Evolutionary conservation across 2,888 invertebrate genomes (phyloP), one percentile per base, ranked within the genome.

Genomic region (Heliconius cydno): DNA sequence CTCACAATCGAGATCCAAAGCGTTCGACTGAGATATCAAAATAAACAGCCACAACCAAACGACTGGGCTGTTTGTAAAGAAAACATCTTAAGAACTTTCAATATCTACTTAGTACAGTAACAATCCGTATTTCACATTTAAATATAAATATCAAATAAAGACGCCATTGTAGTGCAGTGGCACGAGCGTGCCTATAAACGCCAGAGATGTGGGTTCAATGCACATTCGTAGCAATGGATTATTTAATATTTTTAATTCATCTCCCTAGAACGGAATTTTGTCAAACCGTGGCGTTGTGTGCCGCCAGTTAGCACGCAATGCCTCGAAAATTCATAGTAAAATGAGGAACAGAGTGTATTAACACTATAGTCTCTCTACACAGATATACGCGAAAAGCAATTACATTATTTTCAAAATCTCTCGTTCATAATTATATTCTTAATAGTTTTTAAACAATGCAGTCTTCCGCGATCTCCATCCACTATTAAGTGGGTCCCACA

Each of bases 401-500:
- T 34, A n/a, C 34, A 73, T 73, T 78, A 41, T 75, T 10, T 46
- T 30, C 41, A 79, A 52, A 74, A 63, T 22, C 74, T 60, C 72
- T 41, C 68, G 73, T 25, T 74, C 72, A 67, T 46, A 30, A 3
- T 2, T 3, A 4, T 46, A 46, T 19, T 75, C 76, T 72, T 80
- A 82, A 79, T 76, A 52, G 79, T 41, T 63, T 80, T 71, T 76
- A 73, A 78, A 81, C 81, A 81, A 81, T 77, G 72, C 78, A 66
- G 76, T 19, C 79, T 82, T 75, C 78, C 80, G 75, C 65, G 80
- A 34, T 7, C 34, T 0, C 78, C 82, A 60, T 0, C 78, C 82
- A 60, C 19, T 66, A 80, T 72, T 80, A 82, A 78, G 81, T 80
- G 76, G 77, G 80, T 80, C 85, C 79, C 84, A 87, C 89, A 87